Conservation (phyloP, 2,888 invertebrate genomes). For the Isotomurus palustris region DNA sequence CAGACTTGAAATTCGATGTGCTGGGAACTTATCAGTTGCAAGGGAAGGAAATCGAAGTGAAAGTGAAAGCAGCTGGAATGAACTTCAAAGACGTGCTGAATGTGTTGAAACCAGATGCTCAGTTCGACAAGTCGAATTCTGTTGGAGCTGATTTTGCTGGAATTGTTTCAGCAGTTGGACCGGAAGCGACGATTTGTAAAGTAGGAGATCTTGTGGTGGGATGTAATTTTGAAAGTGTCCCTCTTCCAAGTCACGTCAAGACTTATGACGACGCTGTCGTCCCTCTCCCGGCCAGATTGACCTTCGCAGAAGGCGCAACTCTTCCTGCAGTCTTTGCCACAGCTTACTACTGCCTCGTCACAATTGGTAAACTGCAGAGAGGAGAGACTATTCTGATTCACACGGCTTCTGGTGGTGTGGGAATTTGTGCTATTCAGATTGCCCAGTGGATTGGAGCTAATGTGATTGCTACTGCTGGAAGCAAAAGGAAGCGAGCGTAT, state of each 20-base stretch:
- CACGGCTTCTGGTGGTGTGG: constrained; percentile 27
- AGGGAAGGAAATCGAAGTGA: constrained; percentile 22
- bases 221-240: constrained; percentile 21
- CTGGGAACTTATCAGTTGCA: constrained; percentile 10
- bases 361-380: constrained; percentile 14
- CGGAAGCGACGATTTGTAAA: constrained; percentile 15
- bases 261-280: constrained; percentile 17
- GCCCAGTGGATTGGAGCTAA: constrained; percentile 12
- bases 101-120: constrained; percentile 25
- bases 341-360: constrained; percentile 25
- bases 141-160: constrained; percentile 34
- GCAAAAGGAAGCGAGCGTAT: constrained; percentile 11
- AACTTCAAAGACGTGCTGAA: constrained; percentile 35
- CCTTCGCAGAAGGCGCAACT: constrained; percentile 28
- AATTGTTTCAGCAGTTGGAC: constrained; percentile 16
- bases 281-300: constrained; percentile 14
- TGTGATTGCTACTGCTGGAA: constrained; percentile 22
- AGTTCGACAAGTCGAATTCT: constrained; percentile 23
- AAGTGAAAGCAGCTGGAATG: constrained; percentile 25
- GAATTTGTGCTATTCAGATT: constrained; percentile 21
- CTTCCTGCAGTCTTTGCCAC: constrained; percentile 32
- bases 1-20: constrained; percentile 23
- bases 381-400: constrained; percentile 33
- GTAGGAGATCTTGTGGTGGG: constrained; percentile 32
- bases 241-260: constrained; percentile 27